Evolutionary conservation across 2,888 invertebrate genomes (phyloP).

Genomic region (Trissolcus japonicus): DNA sequence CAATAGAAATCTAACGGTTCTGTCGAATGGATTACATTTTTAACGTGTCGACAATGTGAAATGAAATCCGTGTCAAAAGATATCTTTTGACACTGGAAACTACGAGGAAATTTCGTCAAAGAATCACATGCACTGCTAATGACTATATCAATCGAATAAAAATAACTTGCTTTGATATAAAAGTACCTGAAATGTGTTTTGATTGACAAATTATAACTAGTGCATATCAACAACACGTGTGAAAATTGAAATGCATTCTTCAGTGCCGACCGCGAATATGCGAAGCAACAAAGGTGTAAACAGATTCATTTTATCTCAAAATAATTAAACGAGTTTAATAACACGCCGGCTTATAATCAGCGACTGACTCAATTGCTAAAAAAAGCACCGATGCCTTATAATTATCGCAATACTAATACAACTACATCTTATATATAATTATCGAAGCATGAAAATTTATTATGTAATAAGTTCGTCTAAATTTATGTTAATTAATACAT

Average conservation of each 20-base stretch:
- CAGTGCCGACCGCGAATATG: too few species aligned
- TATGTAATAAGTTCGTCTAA: slow-evolving; percentile 6
- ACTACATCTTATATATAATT: slow-evolving; percentile 4
- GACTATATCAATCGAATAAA: slow-evolving; percentile 38
- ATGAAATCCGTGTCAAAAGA: slow-evolving; percentile 31
- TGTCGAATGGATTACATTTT: slow-evolving; percentile 38
- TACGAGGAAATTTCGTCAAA: slow-evolving; percentile 28
- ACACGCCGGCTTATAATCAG: too few species aligned
- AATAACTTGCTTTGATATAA: slow-evolving; percentile 21
- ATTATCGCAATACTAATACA: neutral
- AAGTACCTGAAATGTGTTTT: neutral
- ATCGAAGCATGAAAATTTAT: slow-evolving; percentile 1
- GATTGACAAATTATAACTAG: too few species aligned
- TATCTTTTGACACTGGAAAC: slow-evolving; percentile 25
- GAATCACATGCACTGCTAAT: slow-evolving; percentile 14
- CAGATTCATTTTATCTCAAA: too few species aligned
- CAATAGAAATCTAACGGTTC: slow-evolving; percentile 18
- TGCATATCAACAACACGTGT: too few species aligned
- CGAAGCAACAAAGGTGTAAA: too few species aligned
- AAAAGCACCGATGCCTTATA: neutral
- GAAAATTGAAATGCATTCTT: too few species aligned
- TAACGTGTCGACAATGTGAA: slow-evolving; percentile 16
- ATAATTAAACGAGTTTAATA: too few species aligned
- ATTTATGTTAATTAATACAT: slow-evolving; percentile 17
- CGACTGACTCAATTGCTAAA: too few species aligned